phyloP scores from a whole-genome alignment of 2,113 vertebrate genomes.

The Myiagra hebetior region DNA sequence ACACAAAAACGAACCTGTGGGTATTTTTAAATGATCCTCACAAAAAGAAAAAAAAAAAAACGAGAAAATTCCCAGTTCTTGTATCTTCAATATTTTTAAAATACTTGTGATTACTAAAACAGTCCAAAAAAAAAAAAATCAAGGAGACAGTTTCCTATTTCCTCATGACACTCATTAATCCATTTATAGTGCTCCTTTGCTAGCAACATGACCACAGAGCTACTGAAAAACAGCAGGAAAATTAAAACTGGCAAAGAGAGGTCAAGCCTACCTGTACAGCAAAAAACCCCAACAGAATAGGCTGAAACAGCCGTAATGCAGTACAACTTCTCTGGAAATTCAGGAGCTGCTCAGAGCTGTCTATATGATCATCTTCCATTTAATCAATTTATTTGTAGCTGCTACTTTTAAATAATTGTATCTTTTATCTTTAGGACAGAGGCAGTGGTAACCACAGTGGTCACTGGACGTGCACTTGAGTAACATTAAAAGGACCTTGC shows the following conservation, averaged over 20 bases:
- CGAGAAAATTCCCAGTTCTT: neutral
- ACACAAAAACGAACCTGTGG: neutral
- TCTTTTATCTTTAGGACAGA: neutral
- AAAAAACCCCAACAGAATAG: neutral
- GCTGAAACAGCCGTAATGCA: neutral
- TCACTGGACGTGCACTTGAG: accelerated
- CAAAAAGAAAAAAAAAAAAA: neutral
- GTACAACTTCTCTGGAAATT: neutral
- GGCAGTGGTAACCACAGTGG: neutral
- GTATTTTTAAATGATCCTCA: neutral
- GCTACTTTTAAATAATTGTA: neutral
- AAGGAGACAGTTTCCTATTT: neutral
- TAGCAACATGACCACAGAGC: neutral
- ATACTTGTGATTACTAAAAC: neutral
- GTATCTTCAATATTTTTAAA: neutral
- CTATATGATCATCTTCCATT: neutral
- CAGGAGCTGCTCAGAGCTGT: neutral
- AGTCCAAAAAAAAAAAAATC: neutral
- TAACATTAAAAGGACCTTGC: neutral
- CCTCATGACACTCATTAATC: neutral
- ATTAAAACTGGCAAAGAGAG: neutral
- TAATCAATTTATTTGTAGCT: neutral
- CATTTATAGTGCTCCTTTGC: neutral
- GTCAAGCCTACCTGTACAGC: neutral
- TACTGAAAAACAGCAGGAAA: neutral